These are phyloP conservation scores for Andrena flavipes DNA, from an alignment of 2,888 invertebrate species.

Conservation along the genomic window DNA sequence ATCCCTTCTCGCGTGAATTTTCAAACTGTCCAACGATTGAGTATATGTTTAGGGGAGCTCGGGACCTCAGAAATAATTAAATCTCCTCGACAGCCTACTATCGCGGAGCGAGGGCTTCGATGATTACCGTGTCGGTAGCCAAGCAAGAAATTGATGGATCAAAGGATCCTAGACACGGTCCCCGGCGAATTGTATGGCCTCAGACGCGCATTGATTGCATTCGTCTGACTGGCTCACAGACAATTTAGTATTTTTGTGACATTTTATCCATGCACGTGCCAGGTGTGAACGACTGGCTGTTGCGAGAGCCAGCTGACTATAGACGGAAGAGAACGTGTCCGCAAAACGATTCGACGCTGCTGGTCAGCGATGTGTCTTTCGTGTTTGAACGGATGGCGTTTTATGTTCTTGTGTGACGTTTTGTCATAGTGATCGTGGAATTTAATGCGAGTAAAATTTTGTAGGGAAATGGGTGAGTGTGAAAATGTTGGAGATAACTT, in stretches of 20 bases:
- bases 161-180: slow-evolving; percentile 24
- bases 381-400: not conserved
- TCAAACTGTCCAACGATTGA: not conserved
- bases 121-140: slow-evolving; percentile 6
- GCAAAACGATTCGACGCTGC: slow-evolving; percentile 23
- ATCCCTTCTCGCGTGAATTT: not conserved
- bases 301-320: slow-evolving; percentile 32
- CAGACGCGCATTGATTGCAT: slow-evolving; percentile 59
- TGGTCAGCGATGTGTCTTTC: slow-evolving; percentile 1
- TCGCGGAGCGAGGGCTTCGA: not conserved
- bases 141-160: slow-evolving; percentile 60
- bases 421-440: not conserved
- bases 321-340: slow-evolving; percentile 20
- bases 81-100: not conserved
- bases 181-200: slow-evolving; percentile 50
- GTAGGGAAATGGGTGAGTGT: too few species aligned
- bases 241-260: slow-evolving; percentile 72
- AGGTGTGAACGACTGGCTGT: slow-evolving; percentile 27
- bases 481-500: too few species aligned
- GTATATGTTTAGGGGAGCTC: slow-evolving; percentile 3
- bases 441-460: not conserved
- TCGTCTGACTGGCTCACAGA: slow-evolving; percentile 45
- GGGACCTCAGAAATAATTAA: slow-evolving; percentile 2
- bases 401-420: not conserved
- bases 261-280: slow-evolving; percentile 59